Percentiles rank a stretch among this genome's conserved stretches.
phyloP scores from a whole-genome alignment of 23 tunicate genomes.

The Halocynthia roretzi region DNA sequence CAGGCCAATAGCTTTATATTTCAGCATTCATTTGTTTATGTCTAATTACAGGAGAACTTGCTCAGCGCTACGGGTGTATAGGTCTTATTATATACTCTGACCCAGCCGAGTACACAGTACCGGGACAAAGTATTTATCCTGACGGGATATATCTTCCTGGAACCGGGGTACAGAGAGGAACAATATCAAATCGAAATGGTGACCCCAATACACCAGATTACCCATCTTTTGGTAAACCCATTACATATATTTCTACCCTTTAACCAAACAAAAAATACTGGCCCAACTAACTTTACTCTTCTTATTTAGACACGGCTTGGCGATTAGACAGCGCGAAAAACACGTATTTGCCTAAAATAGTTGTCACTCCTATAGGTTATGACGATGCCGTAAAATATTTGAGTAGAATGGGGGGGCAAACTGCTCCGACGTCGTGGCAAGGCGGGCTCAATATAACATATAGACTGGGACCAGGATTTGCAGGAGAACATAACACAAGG shows the following conservation, averaged over 20 bases:
- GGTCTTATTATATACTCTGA: conserved; percentile 76
- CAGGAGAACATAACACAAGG: conserved; percentile 6
- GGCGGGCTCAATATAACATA: conserved; percentile 75
- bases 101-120: conserved; percentile 71
- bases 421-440: conserved; percentile 42
- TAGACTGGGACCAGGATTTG: conserved; percentile 73
- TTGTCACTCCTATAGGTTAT: conserved; percentile 78
- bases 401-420: conserved; percentile 43
- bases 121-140: conserved; percentile 63
- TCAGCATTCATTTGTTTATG: no score
- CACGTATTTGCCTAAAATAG: conserved; percentile 39
- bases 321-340: conserved; percentile 15
- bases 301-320: conserved; percentile 45
- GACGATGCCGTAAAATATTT: conserved; percentile 58
- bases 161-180: conserved; percentile 77
- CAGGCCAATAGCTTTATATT: no score
- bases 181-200: conserved; percentile 33
- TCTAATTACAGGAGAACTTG: conserved; percentile 38
- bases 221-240: conserved; percentile 46
- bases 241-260: neutral
- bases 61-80: conserved; percentile 54
- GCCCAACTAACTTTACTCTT: neutral
- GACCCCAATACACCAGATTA: conserved; percentile 69
- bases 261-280: neutral
- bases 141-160: conserved; percentile 48